Base-by-base conservation (phyloP, 2,797 vertebrate species). In the Periparus ater region DNA sequence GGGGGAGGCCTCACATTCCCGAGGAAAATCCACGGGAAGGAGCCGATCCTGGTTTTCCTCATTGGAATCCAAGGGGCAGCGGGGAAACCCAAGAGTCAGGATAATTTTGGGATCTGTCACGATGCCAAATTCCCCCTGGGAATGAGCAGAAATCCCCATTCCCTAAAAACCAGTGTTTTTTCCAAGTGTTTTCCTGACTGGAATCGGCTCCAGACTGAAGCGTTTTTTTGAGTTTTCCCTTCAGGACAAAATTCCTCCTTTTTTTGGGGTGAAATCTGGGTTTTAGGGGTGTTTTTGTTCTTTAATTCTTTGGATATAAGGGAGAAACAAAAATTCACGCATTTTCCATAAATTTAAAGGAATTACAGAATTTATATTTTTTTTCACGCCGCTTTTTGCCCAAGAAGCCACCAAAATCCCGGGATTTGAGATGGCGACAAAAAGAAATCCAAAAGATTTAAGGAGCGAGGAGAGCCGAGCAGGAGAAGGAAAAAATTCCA, bases 271-370 rank as follows among this genome's bases (percentile, higher is more conserved):
- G 29, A 29, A 22, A 27, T 54, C 40, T 27, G 8, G 1, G 5
- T 10, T 10, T 32, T 5, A 11, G 14, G 42, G 16, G 17, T 42
- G 17, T 42, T 42, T 42, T 42, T 42, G 15, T 42, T 42, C 2
- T 1, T 48, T 11, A 27, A 38, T 38, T 48, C 7, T 18, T 48
- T 11, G 15, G 19, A 29, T 80, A 58, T 58, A 34, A 23, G 6
- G 12, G 34, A n/a, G 23, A 23, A 18, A 9, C 8, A n/a, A 57
- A 17, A 48, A 8, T 5, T 13, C 44, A 16, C 0, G 0, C 4
- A 7, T 42, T 42, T n/a, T 19, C 77, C 53, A 40, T 40, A 18
- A 40, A 23, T 58, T 29, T 11, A n/a, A 58, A 40, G 30, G 19
- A 2, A 32, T 48, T 40, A 23, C 10, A 19, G 29, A n/a, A 3